These are phyloP conservation scores for Artibeus lituratus DNA, from an alignment of 2,797 vertebrate genomes.

Conservation along the genomic window DNA sequence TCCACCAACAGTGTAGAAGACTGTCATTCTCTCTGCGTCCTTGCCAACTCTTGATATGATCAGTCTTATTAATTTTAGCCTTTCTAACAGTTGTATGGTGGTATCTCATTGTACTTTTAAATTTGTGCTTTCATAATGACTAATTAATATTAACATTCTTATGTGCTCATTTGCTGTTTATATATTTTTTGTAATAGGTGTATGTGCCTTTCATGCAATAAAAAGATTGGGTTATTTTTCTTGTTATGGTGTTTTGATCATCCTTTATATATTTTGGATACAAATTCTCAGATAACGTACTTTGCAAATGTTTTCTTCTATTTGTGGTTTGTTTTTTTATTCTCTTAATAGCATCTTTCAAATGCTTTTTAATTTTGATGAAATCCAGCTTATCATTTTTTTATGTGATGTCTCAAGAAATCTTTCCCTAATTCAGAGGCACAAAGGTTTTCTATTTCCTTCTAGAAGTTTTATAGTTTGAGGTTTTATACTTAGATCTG, in stretches of 20 bases:
- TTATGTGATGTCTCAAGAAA: neutral
- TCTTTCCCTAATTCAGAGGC: neutral
- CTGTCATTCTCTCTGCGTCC: neutral
- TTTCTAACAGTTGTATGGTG: neutral
- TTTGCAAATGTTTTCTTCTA: neutral
- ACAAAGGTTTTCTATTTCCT: conserved; percentile 15
- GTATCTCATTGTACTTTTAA: neutral
- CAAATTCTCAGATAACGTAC: neutral
- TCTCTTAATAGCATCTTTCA: neutral
- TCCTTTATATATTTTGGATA: neutral
- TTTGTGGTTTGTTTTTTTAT: neutral
- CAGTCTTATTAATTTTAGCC: neutral
- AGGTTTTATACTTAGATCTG: neutral
- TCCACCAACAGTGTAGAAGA: neutral
- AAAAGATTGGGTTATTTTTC: neutral
- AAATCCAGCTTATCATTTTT: neutral
- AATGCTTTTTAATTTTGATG: neutral
- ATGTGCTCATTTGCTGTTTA: neutral
- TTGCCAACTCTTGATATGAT: neutral
- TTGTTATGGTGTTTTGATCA: neutral
- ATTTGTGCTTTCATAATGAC: neutral
- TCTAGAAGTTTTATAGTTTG: neutral
- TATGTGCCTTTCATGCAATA: neutral
- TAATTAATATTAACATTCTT: neutral
- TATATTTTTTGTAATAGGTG: neutral